Conservation (phyloP, 2,888 invertebrate species). For the Drosophila suboccidentalis region DNA sequence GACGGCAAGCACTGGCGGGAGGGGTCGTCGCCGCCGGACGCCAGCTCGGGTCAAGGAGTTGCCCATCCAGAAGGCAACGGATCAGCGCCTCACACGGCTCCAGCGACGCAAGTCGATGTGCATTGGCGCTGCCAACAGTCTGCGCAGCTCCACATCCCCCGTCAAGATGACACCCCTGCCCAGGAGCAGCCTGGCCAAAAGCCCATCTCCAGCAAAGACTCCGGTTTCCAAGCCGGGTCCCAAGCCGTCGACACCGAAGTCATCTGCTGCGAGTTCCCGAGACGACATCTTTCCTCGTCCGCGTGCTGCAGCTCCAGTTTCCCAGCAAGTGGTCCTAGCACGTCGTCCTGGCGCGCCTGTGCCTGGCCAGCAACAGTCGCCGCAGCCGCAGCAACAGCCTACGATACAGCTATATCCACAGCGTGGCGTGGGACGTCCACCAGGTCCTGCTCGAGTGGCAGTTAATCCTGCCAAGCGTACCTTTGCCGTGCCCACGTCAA, state of each 20-base stretch:
- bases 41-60: constrained; percentile 29
- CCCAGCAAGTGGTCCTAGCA: constrained; percentile 15
- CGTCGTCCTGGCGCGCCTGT: constrained; percentile 21
- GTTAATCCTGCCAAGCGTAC: background rate
- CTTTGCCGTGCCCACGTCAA: background rate
- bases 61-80: constrained; percentile 45
- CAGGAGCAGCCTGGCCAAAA: constrained; percentile 6
- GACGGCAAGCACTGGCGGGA: constrained; percentile 38
- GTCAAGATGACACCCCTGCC: constrained; percentile 68
- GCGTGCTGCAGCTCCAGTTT: background rate
- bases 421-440: constrained; percentile 15
- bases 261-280: background rate
- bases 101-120: constrained; percentile 61
- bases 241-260: background rate
- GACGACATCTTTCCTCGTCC: constrained; percentile 64
- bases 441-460: background rate
- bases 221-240: background rate
- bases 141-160: constrained; percentile 57
- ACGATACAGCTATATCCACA: background rate
- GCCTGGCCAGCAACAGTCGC: background rate
- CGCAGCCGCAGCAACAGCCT: background rate
- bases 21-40: constrained; percentile 39
- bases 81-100: constrained; percentile 60
- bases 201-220: background rate
- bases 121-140: constrained; percentile 36